phyloP scores from a whole-genome alignment of 2,888 invertebrate genomes.

The Mythimna loreyi region DNA sequence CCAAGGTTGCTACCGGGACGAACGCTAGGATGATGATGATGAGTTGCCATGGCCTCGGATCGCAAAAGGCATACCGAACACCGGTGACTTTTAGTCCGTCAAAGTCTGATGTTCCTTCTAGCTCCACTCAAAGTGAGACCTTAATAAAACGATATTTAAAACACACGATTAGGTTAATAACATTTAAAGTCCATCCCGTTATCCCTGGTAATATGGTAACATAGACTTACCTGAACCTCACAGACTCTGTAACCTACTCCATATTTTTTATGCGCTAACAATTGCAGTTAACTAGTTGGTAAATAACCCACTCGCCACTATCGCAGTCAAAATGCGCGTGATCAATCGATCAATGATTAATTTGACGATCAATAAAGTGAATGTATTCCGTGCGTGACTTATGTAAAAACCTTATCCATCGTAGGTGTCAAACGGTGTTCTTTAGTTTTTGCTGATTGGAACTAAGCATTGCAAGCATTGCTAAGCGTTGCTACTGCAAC shows the following conservation, averaged over 20 bases:
- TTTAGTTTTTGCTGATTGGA: conserved; percentile 16
- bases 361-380: conserved; percentile 18
- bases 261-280: background rate
- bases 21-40: too few relatives aligned
- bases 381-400: conserved; percentile 42
- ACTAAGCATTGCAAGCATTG: background rate
- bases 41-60: too few relatives aligned
- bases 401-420: conserved; percentile 31
- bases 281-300: background rate
- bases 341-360: conserved; percentile 48
- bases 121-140: too few relatives aligned
- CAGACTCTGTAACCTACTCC: background rate
- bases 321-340: conserved; percentile 1
- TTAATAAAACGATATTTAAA: too few relatives aligned
- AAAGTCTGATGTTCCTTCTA: too few relatives aligned
- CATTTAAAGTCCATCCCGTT: too few relatives aligned
- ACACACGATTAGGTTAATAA: too few relatives aligned
- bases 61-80: too few relatives aligned
- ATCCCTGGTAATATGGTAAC: too few relatives aligned
- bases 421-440: conserved; percentile 10
- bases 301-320: background rate
- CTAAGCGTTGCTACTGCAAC: background rate
- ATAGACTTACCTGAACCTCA: too few relatives aligned
- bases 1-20: too few relatives aligned
- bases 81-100: too few relatives aligned